Evolutionary conservation across 2,888 invertebrate species (phyloP).

Genomic region (Augochlorella aurata): DNA sequence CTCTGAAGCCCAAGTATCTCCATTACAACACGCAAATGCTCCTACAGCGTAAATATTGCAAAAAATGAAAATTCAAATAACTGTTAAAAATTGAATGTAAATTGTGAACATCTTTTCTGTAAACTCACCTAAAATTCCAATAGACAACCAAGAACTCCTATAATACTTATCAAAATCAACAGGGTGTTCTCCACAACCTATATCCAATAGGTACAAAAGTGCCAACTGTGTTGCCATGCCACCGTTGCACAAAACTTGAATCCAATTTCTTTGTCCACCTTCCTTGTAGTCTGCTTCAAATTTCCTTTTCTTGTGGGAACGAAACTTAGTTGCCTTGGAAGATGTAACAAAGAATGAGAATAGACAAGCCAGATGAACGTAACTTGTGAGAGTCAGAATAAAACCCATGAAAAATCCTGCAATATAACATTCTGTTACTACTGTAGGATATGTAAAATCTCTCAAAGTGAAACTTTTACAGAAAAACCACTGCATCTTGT

Average conservation of each 20-base stretch:
- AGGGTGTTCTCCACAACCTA: conserved; percentile 89
- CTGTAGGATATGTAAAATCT: background rate
- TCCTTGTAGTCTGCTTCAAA: conserved; percentile 91
- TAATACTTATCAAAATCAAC: conserved; percentile 90
- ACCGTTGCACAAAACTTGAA: conserved; percentile 94
- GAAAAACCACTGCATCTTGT: background rate
- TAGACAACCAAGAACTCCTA: conserved; percentile 91
- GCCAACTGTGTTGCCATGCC: conserved; percentile 93
- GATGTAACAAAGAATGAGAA: conserved; percentile 91
- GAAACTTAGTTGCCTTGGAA: conserved; percentile 91
- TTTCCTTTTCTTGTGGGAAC: conserved; percentile 86
- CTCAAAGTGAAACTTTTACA: background rate
- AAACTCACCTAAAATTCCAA: conserved; percentile 83
- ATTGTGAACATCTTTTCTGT: background rate
- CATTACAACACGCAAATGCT: conserved; percentile 90
- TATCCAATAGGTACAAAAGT: conserved; percentile 90
- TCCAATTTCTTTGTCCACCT: conserved; percentile 94
- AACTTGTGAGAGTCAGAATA: conserved; percentile 89
- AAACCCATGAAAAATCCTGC: conserved; percentile 89
- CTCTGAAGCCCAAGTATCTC: conserved; percentile 96
- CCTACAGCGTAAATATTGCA: conserved; percentile 81
- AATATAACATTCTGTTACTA: conserved; percentile 48
- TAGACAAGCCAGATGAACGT: conserved; percentile 88
- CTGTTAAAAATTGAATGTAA: background rate
- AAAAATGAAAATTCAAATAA: background rate